Conservation (phyloP, 2,888 invertebrate species). For the Melieria crassipennis region DNA sequence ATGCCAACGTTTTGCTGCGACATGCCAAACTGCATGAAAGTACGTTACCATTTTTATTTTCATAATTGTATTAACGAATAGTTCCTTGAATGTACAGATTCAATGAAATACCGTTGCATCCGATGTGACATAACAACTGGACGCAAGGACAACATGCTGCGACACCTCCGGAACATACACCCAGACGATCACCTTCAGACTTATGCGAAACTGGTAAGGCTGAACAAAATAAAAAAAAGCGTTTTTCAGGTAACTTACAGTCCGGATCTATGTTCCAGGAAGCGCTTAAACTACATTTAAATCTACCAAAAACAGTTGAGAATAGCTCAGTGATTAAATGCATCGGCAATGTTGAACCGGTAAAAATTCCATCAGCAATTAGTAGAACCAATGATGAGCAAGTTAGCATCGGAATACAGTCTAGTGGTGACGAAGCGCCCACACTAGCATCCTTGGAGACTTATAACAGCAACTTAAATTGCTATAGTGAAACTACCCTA, state of each 20-base stretch:
- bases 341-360: constrained; percentile 61
- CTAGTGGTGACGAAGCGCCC: constrained; percentile 14
- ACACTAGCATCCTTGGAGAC: constrained; percentile 18
- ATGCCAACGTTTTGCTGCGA: constrained; percentile 75
- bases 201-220: constrained; percentile 45
- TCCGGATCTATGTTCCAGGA: too few relatives aligned
- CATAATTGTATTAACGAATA: constrained; percentile 2
- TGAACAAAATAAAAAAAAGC: background rate
- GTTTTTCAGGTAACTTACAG: background rate
- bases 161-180: constrained; percentile 82
- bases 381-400: too few relatives aligned
- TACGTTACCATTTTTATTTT: constrained; percentile 53
- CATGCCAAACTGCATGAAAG: constrained; percentile 77
- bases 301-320: constrained; percentile 38
- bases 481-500: background rate
- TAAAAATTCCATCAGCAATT: constrained; percentile 33
- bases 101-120: constrained; percentile 76
- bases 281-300: background rate
- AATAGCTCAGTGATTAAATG: constrained; percentile 61
- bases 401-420: too few relatives aligned
- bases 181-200: constrained; percentile 63
- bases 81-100: constrained; percentile 66
- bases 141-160: constrained; percentile 80
- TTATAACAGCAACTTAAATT: background rate
- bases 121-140: constrained; percentile 77